These are phyloP conservation scores for Hydrotaea diabolus DNA, from an alignment of 2,888 invertebrate genomes.

Conservation along the genomic window DNA sequence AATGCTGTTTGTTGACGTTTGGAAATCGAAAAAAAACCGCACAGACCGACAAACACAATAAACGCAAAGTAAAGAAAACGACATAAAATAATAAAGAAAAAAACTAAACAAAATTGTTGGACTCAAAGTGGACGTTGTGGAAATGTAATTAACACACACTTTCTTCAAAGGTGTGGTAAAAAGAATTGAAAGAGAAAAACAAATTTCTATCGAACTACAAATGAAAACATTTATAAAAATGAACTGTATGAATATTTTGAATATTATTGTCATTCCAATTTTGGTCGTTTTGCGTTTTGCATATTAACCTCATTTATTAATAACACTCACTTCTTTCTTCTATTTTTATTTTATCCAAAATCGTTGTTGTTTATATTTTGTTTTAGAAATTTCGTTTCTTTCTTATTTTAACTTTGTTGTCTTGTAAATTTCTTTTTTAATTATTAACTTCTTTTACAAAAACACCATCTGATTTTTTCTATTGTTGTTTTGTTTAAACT, in stretches of 20 bases:
- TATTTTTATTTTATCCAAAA: neutral
- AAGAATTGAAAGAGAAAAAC: neutral
- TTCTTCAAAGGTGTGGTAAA: slow-evolving; percentile 22
- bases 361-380: neutral
- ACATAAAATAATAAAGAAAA: neutral
- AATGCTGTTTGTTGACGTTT: slow-evolving; percentile 42
- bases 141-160: slow-evolving; percentile 9
- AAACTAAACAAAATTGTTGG: too few relatives aligned
- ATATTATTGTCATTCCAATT: neutral
- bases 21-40: neutral
- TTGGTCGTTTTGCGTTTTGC: too few relatives aligned
- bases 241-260: neutral
- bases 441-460: neutral
- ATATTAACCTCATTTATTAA: neutral
- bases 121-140: neutral
- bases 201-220: neutral
- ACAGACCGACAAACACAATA: neutral
- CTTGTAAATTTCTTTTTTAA: neutral
- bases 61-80: neutral
- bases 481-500: neutral
- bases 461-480: neutral
- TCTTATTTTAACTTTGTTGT: neutral
- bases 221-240: too few relatives aligned
- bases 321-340: neutral
- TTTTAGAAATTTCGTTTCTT: neutral